Evolutionary conservation across 2,113 vertebrate genomes (phyloP), one percentile per base, ranked within the genome.

Genomic region (Pimephales promelas): DNA sequence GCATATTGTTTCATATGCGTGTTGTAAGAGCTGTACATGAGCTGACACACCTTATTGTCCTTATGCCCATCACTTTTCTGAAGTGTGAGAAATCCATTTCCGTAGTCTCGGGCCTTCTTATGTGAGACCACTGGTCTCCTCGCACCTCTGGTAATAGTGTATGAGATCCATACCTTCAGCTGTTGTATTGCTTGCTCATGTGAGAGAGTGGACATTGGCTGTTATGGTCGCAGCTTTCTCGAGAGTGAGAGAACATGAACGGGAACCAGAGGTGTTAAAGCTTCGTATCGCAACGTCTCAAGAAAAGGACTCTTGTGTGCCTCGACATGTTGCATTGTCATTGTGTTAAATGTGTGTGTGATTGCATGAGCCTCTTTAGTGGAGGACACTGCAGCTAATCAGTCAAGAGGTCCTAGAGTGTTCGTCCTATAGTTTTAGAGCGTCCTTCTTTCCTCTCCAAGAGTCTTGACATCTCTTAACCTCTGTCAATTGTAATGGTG

Each of bases 381-480:
- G 57, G 31, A 79, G 26, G 77, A 78, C 61, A 70, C 74, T 66
- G 79, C n/a, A 89, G 89, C 88, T 94, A 93, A 94, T 94, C 86
- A 91, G 92, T 89, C 90, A 82, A 90, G 91, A 90, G 91, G 91
- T 88, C 87, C 88, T 86, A 87, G 90, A 84, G 91, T 87, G 90
- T 90, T 90, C 87, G 90, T 86, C 76, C 2, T 87, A 28, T 28
- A 83, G 84, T 9, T 79, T 77, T 92, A 90, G 90, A 94, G 92
- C 91, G 92, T 92, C 91, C 93, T 94, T 85, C 8, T 92, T 90
- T 89, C 86, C 87, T 90, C 89, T 90, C 86, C 85, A 86, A 87
- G 89, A 87, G 85, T 90, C 92, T 93, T 93, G 93, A 94, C 92
- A 93, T 93, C 93, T 93, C 92, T 94, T 94, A 93, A 93, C 92